Evolutionary conservation across 2,888 invertebrate species (phyloP).

Genomic region (Lochmaea crataegi): DNA sequence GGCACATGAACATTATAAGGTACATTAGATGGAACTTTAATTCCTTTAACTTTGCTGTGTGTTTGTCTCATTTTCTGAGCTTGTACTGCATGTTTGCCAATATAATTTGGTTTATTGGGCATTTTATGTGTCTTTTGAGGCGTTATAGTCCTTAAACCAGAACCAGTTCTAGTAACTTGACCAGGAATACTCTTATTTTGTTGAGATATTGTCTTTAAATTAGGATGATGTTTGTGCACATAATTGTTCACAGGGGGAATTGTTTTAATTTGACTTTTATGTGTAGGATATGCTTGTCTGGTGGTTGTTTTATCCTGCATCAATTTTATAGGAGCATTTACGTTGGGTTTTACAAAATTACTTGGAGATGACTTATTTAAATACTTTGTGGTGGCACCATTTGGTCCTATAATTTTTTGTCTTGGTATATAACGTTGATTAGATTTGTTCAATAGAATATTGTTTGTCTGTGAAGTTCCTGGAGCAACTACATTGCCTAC

Average conservation of each 20-base stretch:
- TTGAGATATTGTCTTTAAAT: conserved; percentile 61
- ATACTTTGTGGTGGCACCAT: conserved; percentile 59
- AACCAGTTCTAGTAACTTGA: conserved; percentile 58
- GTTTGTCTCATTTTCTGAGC: conserved; percentile 59
- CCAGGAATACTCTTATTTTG: conserved; percentile 55
- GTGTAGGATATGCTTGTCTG: conserved; percentile 57
- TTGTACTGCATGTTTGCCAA: conserved; percentile 65
- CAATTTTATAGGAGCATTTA: conserved; percentile 47
- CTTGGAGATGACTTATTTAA: conserved; percentile 54
- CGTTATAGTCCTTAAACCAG: conserved; percentile 62
- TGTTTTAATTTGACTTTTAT: conserved; percentile 61
- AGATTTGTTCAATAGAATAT: conserved; percentile 58
- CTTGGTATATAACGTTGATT: conserved; percentile 55
- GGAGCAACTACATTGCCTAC: conserved; percentile 60
- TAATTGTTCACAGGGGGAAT: conserved; percentile 58
- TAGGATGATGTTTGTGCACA: conserved; percentile 50
- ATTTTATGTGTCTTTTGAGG: conserved; percentile 61
- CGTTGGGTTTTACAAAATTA: conserved; percentile 47
- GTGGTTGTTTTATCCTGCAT: conserved; percentile 50
- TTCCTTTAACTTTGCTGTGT: conserved; percentile 41
- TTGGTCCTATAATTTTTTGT: conserved; percentile 58
- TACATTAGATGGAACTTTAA: conserved; percentile 34
- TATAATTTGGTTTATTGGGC: conserved; percentile 63
- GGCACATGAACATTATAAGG: conserved; percentile 42
- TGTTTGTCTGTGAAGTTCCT: conserved; percentile 53